Evolutionary conservation across 1,140 invertebrate genomes (phyloP).

Genomic region (Drosophila sulfurigaster): DNA sequence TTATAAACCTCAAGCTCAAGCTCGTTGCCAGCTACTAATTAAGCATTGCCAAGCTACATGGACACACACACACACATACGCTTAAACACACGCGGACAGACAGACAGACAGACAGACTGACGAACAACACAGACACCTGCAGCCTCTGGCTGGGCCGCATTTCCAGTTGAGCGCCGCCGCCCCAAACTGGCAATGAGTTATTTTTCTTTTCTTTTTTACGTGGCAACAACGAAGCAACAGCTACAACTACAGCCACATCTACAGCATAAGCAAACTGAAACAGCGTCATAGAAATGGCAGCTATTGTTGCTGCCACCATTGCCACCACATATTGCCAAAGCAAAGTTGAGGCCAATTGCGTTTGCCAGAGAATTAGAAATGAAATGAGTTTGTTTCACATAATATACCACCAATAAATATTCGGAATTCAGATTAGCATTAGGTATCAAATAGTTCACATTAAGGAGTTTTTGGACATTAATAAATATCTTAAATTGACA

Average conservation of each 20-base stretch:
- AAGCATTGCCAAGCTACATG: constrained; percentile 54
- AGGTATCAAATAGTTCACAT: no score
- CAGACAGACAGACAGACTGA: background rate
- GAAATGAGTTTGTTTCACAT: no score
- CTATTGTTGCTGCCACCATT: constrained; percentile 25
- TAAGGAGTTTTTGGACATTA: no score
- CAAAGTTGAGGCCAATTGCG: background rate
- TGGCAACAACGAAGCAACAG: constrained; percentile 43
- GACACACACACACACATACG: constrained; percentile 24
- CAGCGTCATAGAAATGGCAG: constrained; percentile 36
- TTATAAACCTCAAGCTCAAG: constrained; percentile 56
- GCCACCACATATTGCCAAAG: constrained; percentile 21
- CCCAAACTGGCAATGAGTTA: constrained; percentile 74
- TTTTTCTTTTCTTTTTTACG: constrained; percentile 32
- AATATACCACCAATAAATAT: no score
- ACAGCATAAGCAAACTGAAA: constrained; percentile 21
- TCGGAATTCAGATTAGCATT: no score
- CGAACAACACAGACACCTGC: constrained; percentile 65
- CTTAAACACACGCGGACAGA: background rate
- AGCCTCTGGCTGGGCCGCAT: constrained; percentile 65
- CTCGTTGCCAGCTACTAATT: constrained; percentile 69
- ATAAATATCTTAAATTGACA: no score
- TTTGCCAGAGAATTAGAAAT: background rate
- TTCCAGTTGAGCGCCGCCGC: constrained; percentile 76
- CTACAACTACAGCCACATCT: background rate